These are phyloP conservation scores for Gortyna flavago DNA, from an alignment of 2,888 invertebrate species.

Conservation along the genomic window DNA sequence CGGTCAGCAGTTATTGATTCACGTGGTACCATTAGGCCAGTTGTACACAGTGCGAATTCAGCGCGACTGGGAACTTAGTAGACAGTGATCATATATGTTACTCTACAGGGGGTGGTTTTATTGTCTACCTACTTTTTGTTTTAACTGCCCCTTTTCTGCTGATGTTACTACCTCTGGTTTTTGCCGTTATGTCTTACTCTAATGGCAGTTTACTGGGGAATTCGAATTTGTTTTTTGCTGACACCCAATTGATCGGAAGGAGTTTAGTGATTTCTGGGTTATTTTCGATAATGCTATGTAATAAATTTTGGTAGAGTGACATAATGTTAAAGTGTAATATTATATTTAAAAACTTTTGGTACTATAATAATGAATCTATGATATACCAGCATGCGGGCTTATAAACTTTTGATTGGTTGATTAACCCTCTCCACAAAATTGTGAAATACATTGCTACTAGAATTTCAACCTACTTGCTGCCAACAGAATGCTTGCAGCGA, in stretches of 20 bases:
- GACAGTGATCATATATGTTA: conserved; percentile 67
- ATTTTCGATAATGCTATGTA: not conserved
- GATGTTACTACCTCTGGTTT: conserved; percentile 55
- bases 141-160: conserved; percentile 57
- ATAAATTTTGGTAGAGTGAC: not conserved
- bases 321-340: not conserved
- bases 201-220: conserved; percentile 33
- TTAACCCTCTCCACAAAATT: conserved; percentile 18
- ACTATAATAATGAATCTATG: not conserved
- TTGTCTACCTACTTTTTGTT: conserved; percentile 61
- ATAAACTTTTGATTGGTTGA: conserved; percentile 27
- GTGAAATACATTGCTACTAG: conserved; percentile 27
- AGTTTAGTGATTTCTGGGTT: conserved; percentile 7
- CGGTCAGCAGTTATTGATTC: conserved; percentile 89
- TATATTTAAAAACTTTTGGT: not conserved
- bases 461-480: conserved; percentile 13
- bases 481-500: conserved; percentile 21
- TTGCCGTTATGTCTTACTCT: conserved; percentile 40
- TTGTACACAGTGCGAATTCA: conserved; percentile 73
- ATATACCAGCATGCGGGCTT: not conserved
- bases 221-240: conserved; percentile 52
- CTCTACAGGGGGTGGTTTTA: conserved; percentile 61
- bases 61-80: conserved; percentile 65
- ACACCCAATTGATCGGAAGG: conserved; percentile 12
- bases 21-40: conserved; percentile 80